Base-by-base conservation (phyloP, 2,113 vertebrate species). In the Serilophus lunatus region DNA sequence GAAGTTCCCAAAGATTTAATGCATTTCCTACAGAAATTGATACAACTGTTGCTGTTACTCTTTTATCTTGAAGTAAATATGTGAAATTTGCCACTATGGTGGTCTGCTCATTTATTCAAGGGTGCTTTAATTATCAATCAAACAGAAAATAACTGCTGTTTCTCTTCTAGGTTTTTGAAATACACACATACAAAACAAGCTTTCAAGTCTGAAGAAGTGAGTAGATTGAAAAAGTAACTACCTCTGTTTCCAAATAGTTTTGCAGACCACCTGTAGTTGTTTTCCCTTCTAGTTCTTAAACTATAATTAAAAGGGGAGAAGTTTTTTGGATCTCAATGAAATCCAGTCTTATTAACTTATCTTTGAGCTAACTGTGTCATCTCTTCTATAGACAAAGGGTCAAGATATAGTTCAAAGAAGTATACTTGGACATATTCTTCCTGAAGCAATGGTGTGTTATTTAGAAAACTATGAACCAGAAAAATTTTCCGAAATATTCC, bases 361-460 rank as follows among this genome's bases (percentile, higher is more conserved):
- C 29, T 59, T 83, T 82, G 42, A 44, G 47, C 51, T 96, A 80
- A 95, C 64, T 15, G 0, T 88, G 28, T 90, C 51, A 79, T 86
- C 80, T 93, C 35, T 94, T 96, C 83, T 81, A 50, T 96, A 99
- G 99, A 98, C 98, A 74, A 99, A 99, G 97, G 98, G 99, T 85
- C 98, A 98, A 97, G 99, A 99, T 97, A 98, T 99, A 68, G 98
- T 99, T 95, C 99, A 99, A 94, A 99, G 99, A 79, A 99, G 99
- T 92, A 98, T 99, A 92, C 98, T 99, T 94, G 99, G 99, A 38
- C 98, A 99, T 8, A 98, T 99, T 91, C 97, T 99, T 82, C 99
- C 99, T 53, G 99, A 99, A 97, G 99, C 99, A 80, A 99, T 99
- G 99, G 99, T 99, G 92, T 99, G 99, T 97, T 99, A 99, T 75